phyloP scores from a whole-genome alignment of 2,888 invertebrate species.

The Bombyx huttoni region DNA sequence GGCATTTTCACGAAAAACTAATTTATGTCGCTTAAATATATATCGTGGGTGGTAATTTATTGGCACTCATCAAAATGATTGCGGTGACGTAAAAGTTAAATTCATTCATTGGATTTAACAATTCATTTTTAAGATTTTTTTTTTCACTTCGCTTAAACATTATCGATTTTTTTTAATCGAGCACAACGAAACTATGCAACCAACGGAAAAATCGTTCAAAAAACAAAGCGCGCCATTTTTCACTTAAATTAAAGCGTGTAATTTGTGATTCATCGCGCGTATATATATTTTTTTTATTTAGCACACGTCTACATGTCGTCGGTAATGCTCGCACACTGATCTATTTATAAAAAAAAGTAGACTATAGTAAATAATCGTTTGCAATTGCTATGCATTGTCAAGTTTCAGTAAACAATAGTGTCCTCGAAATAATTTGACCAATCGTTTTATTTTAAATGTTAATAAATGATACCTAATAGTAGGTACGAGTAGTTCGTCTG shows the following conservation, averaged over 20 bases:
- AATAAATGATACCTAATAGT: no score
- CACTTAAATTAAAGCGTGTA: no score
- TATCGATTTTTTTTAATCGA: neutral
- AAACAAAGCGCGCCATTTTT: neutral
- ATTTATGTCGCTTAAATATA: neutral
- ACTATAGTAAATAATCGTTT: neutral
- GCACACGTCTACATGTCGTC: constrained; percentile 35
- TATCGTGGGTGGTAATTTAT: constrained; percentile 3
- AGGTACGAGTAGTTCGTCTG: no score
- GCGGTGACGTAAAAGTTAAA: neutral
- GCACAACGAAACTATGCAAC: neutral
- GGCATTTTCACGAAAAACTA: neutral
- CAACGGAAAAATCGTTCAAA: neutral
- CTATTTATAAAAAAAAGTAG: constrained; percentile 35
- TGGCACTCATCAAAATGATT: neutral
- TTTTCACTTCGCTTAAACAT: constrained; percentile 8
- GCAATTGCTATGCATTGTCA: neutral
- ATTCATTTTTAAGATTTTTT: constrained; percentile 11
- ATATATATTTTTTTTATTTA: constrained; percentile 20
- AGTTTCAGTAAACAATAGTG: neutral
- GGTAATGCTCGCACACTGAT: constrained; percentile 46
- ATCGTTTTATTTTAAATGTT: neutral
- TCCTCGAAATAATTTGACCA: neutral
- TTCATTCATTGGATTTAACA: neutral
- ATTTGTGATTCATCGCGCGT: constrained; percentile 18